phyloP scores from a whole-genome alignment of 2,113 vertebrate genomes.

The Brachirus orientalis region DNA sequence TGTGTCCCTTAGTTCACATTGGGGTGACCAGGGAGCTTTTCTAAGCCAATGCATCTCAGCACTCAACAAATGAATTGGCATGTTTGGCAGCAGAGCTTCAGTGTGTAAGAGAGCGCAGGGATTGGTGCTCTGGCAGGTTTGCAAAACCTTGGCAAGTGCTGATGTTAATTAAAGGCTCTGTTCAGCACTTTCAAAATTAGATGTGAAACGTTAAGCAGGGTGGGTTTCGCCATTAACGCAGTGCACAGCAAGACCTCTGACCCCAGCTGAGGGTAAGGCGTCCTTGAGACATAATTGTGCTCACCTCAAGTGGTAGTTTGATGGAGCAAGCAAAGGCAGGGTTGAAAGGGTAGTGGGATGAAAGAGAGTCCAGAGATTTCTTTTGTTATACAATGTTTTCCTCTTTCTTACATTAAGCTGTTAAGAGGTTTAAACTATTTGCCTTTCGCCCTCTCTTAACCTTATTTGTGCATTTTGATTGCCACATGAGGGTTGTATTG shows the following conservation, averaged over 20 bases:
- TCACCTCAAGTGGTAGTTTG: constrained; percentile 52
- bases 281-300: constrained; percentile 74
- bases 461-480: constrained; percentile 44
- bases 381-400: constrained; percentile 33
- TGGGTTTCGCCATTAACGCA: constrained; percentile 50
- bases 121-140: constrained; percentile 25
- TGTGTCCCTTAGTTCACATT: constrained; percentile 26
- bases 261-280: constrained; percentile 34
- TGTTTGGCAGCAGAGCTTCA: constrained; percentile 10
- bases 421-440: constrained; percentile 48
- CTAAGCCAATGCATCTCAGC: constrained; percentile 33
- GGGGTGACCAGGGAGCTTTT: constrained; percentile 26
- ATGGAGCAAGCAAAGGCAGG: constrained; percentile 20
- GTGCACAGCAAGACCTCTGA: constrained; percentile 38
- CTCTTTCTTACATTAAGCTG: constrained; percentile 40
- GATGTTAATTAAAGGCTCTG: constrained; percentile 73
- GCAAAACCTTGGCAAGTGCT: constrained; percentile 42
- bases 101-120: constrained; percentile 4
- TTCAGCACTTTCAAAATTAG: constrained; percentile 74
- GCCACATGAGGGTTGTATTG: constrained; percentile 67
- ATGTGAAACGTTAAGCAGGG: constrained; percentile 71
- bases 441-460: constrained; percentile 36
- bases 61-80: constrained; percentile 55
- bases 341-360: constrained; percentile 18
- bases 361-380: constrained; percentile 1